These are phyloP conservation scores for Xanthostigma xanthostigma DNA, from an alignment of 2,888 invertebrate genomes.

Conservation along the genomic window DNA sequence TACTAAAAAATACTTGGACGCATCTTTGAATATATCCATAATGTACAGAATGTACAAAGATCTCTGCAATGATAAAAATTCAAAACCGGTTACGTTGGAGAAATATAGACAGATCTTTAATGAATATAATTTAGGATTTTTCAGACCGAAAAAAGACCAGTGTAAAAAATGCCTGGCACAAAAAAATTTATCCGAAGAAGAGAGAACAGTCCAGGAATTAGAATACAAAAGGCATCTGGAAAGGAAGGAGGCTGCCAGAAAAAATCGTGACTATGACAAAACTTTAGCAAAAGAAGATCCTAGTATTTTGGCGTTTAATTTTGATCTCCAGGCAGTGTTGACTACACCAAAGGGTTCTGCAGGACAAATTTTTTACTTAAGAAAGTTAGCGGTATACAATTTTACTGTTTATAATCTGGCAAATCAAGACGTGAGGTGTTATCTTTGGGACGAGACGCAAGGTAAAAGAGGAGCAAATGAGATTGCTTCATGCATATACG, in stretches of 20 bases:
- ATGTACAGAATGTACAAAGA: slow-evolving; percentile 15
- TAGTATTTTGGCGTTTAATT: slow-evolving; percentile 17
- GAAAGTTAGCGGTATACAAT: slow-evolving; percentile 20
- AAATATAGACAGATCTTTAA: too few relatives aligned
- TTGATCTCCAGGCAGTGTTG: slow-evolving; percentile 19
- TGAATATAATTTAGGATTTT: too few relatives aligned
- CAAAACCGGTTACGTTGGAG: too few relatives aligned
- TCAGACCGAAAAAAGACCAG: slow-evolving; percentile 17
- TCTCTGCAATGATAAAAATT: slow-evolving; percentile 8
- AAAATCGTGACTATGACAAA: slow-evolving; percentile 17
- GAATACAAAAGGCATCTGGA: slow-evolving; percentile 12
- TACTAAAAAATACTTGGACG: slow-evolving; percentile 10
- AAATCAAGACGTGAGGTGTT: slow-evolving; percentile 18
- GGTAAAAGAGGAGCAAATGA: slow-evolving; percentile 19
- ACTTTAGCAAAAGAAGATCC: slow-evolving; percentile 11
- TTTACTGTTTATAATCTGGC: slow-evolving; percentile 20
- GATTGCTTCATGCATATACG: slow-evolving; percentile 16
- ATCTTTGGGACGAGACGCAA: slow-evolving; percentile 19
- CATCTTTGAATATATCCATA: too few relatives aligned
- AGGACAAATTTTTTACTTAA: slow-evolving; percentile 18
- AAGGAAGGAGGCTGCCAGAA: slow-evolving; percentile 13
- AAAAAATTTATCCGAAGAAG: slow-evolving; percentile 9
- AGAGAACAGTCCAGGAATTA: slow-evolving; percentile 8
- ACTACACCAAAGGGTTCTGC: slow-evolving; percentile 16
- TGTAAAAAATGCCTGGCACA: slow-evolving; percentile 16